These are phyloP conservation scores for Echiichthys vipera DNA, from an alignment of 2,797 vertebrate species.

Conservation along the genomic window DNA sequence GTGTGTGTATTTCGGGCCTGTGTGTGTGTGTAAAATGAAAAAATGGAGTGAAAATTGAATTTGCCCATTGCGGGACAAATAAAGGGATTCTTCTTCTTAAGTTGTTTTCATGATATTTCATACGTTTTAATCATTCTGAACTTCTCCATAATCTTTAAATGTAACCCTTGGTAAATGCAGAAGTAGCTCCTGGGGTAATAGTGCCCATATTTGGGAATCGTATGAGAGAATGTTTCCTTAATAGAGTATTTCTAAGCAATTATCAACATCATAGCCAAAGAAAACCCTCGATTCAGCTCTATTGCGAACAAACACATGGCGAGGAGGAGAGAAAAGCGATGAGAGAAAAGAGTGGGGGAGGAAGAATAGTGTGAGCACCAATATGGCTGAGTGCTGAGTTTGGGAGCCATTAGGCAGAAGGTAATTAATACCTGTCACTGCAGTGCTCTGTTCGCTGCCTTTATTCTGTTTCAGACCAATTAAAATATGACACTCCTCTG, in stretches of 20 bases:
- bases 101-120: too few species aligned
- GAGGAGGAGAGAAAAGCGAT: constrained; percentile 51
- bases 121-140: neutral
- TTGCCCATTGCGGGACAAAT: too few species aligned
- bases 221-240: constrained; percentile 11
- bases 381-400: constrained; percentile 74
- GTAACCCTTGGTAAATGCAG: neutral
- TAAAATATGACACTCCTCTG: constrained; percentile 82
- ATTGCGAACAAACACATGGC: constrained; percentile 51
- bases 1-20: too few species aligned
- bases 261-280: constrained; percentile 54
- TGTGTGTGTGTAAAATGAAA: too few species aligned
- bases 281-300: constrained; percentile 52
- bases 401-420: constrained; percentile 78
- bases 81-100: too few species aligned
- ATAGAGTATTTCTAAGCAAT: constrained; percentile 50
- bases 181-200: neutral
- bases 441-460: constrained; percentile 66
- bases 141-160: neutral
- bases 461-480: constrained; percentile 79
- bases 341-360: constrained; percentile 59
- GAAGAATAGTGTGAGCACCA: constrained; percentile 68
- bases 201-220: neutral
- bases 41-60: too few species aligned
- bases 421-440: constrained; percentile 83